Percentiles rank a stretch among this genome's conserved stretches.
Evolutionary conservation across 1,140 invertebrate genomes (phyloP).

Genomic region (Diorhabda carinulata): DNA sequence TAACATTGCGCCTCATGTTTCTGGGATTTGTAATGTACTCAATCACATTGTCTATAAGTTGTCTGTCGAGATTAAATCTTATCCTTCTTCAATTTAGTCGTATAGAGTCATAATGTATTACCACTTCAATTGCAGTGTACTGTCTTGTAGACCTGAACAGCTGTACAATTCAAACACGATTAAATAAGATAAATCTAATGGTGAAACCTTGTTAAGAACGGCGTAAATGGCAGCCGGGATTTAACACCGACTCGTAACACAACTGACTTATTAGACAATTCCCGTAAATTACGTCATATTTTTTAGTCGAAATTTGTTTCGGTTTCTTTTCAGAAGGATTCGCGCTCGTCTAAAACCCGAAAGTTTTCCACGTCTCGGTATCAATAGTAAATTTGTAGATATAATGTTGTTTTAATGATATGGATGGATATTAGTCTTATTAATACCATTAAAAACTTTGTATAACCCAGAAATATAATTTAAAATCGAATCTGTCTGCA

Average conservation of each 20-base stretch:
- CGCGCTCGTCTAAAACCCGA: not conserved
- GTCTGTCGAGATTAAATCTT: not conserved
- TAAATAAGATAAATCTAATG: constrained; percentile 46
- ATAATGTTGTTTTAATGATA: too few species aligned
- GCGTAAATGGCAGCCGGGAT: constrained; percentile 42
- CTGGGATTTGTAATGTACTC: too few species aligned
- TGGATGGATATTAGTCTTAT: constrained; percentile 39
- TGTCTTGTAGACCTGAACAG: constrained; percentile 42
- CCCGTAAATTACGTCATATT: constrained; percentile 18
- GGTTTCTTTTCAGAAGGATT: constrained; percentile 4
- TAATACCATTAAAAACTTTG: not conserved
- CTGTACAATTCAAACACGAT: constrained; percentile 43
- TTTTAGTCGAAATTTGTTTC: constrained; percentile 15
- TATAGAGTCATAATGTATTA: constrained; percentile 41
- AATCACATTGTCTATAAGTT: not conserved
- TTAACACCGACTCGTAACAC: constrained; percentile 32
- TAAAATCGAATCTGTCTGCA: too few species aligned
- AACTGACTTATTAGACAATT: constrained; percentile 36
- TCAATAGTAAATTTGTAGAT: not conserved
- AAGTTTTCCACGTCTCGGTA: not conserved
- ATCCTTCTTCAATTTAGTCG: constrained; percentile 35
- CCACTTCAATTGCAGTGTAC: constrained; percentile 31
- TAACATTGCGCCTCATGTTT: too few species aligned
- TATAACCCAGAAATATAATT: not conserved
- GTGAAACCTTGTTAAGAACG: constrained; percentile 44